Base-by-base conservation (phyloP, 2,888 invertebrate species). In the Rhodophaea formosa region DNA sequence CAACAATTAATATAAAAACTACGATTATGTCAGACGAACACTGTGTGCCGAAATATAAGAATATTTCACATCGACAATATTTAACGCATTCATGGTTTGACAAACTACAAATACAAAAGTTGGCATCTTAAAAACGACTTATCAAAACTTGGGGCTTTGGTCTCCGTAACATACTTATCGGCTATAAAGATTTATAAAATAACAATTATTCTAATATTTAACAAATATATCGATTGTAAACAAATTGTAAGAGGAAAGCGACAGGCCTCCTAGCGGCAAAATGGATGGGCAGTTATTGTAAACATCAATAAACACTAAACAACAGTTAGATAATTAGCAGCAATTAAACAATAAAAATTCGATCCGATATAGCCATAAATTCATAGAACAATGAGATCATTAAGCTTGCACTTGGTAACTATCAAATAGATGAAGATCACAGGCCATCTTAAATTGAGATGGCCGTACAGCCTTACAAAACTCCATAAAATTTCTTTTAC, bases 1-100 rank as follows among this genome's bases (percentile, higher is more conserved):
- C 16, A 45, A 15, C 7, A 15, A 53, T 17, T 0, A 16, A 43
- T 12, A 55, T 14, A 56, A 51, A 44, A 58, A 57, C 53, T n/a
- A 53, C 49, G 23, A 23, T 54, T 7, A 59, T 49, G 59, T 59
- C 59, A 56, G 32, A 39, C 8, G 8, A 58, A 58, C 43, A 56
- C 59, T 35, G 16, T 16, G n/a, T 29, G 35, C 8, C 35, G 51
- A 51, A 51, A 51, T 16, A 17, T 49, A 7, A 15, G 14, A 17
- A 16, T 51, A 16, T 51, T 51, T 51, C 17, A 10, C 16, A 17
- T 39, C 16, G 35, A 35, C 51, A 51, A 35, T 15, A 7, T 51
- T 35, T 51, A 15, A 35, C 35, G 47, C 15, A 49, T 32, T 49
- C 47, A 30, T 32, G 47, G 29, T 46, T 29, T 23, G 3, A 23